phyloP scores from a whole-genome alignment of 2,888 invertebrate genomes.

The Platynereis dumerilii region DNA sequence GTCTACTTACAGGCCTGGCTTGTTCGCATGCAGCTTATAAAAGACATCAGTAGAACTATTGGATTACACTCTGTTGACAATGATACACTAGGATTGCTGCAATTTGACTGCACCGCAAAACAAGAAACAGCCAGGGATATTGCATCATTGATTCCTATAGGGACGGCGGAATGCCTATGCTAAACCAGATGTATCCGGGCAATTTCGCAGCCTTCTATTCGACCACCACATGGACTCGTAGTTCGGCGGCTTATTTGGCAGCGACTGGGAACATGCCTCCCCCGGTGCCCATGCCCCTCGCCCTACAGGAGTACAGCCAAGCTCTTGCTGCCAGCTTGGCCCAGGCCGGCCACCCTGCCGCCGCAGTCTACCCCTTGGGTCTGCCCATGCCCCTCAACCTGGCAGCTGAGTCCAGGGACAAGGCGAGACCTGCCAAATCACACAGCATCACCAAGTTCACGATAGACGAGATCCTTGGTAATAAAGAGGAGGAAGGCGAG shows the following conservation, averaged over 20 bases:
- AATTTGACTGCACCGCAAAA: too few species aligned
- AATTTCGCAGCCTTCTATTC: constrained; percentile 9
- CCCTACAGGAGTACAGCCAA: constrained; percentile 3
- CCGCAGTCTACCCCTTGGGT: neutral
- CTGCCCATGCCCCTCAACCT: neutral
- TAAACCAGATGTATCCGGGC: neutral
- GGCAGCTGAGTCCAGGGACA: neutral
- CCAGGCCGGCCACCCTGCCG: neutral
- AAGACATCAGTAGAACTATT: too few species aligned
- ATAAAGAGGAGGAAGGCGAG: neutral
- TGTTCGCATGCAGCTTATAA: too few species aligned
- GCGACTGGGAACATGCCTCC: neutral
- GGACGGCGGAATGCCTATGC: neutral
- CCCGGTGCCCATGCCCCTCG: neutral
- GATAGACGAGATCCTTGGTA: constrained; percentile 21
- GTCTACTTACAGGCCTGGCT: too few species aligned
- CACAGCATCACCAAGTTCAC: constrained; percentile 23
- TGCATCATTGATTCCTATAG: too few species aligned
- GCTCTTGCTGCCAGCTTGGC: neutral
- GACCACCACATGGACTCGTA: constrained; percentile 8
- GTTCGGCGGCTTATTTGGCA: neutral
- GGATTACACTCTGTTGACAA: too few species aligned
- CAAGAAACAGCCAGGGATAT: too few species aligned
- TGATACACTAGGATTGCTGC: too few species aligned
- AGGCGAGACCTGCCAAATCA: constrained; percentile 6